Base-by-base conservation (phyloP, 2,888 invertebrate genomes). In the Perizoma flavofasciatum region DNA sequence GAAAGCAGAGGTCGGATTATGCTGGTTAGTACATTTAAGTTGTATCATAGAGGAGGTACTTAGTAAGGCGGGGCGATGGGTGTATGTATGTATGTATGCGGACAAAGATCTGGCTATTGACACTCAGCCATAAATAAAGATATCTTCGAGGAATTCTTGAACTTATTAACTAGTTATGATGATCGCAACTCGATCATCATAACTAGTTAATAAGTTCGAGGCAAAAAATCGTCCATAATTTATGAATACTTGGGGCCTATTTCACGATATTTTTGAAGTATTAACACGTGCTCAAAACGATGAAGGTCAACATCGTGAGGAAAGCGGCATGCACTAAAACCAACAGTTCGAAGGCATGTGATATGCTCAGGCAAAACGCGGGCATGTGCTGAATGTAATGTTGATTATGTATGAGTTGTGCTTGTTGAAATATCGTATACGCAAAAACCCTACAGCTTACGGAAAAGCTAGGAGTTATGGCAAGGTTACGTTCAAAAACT, bases 51-150 rank as follows among this genome's bases (percentile, higher is more conserved):
- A 81, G 82, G 88, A 88, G 87, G 86, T 37, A 37, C 22, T 22
- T 83, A 85, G 87, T 86, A 83, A 89, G 89, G 90, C 89, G 89
- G 88, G 86, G 88, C 88, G 72, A 83, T 87, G 87, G 87, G 83
- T 83, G 84, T 89, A 87, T 78, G 81, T 80, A 82, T 37, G 37
- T 37, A 37, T 37, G 37, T 37, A 37, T 37, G 37, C 82, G 79
- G 79, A 83, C 85, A 81, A 83, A 86, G 84, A 86, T 85, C 82
- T 80, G 75, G 81, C 81, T 84, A 85, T 83, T 86, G 83, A 85
- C 83, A 85, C 75, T 78, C 76, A 77, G 76, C 72, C 68, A 72
- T 72, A 72, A 72, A 70, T 74, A 68, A 73, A 74, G 72, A 79
- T 74, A 80, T 78, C 78, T 78, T 74, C 74, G 75, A 81, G 78